Base-by-base conservation (phyloP, 2,113 vertebrate species). In the Coptodon bakossiorum region DNA sequence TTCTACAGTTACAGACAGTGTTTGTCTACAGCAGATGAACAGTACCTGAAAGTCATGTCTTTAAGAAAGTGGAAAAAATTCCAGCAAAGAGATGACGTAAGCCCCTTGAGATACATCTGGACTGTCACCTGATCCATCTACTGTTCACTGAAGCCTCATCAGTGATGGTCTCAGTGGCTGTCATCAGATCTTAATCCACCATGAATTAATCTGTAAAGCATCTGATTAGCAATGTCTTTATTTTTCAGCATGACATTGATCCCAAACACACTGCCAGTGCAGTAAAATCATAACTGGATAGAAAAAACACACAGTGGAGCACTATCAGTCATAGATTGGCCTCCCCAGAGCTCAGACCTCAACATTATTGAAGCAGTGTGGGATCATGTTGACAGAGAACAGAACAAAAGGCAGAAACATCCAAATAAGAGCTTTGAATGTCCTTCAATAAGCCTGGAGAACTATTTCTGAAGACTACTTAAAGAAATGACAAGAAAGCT, bases 401-500 rank as follows among this genome's bases (percentile, higher is more conserved):
- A 59, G 13, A 59, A 59, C 56, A 59, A 29, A 59, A 59, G 13
- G 24, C 24, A 59, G 24, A 59, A 29, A 59, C 56, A 29, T 59
- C 27, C 56, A 59, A 29, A 59, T 24, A 16, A 59, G 56, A 29
- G 7, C 56, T 29, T 56, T 56, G 22, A 13, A 7, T 56, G 53
- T 59, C 6, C 59, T 63, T 34, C 16, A 63, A 19, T 16, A 6
- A 61, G 5, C 9, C 16, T 61, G 0, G 57, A 34, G 29, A 61
- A 61, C 29, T 61, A 61, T 61, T 61, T 9, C 29, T 34, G 29
- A 61, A 61, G 57, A 34, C 29, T 0, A 61, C 5, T 61, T 61
- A 2, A 34, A 11, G 29, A 61, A 0, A 1, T 61, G 5, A 61
- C 0, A 61, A 9, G 8, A 40, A 40, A 13, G 63, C 63, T 68